Percentiles rank a stretch among this genome's conserved stretches.
Conservation (phyloP, 2,797 vertebrate genomes). For the Smutsia gigantea region DNA sequence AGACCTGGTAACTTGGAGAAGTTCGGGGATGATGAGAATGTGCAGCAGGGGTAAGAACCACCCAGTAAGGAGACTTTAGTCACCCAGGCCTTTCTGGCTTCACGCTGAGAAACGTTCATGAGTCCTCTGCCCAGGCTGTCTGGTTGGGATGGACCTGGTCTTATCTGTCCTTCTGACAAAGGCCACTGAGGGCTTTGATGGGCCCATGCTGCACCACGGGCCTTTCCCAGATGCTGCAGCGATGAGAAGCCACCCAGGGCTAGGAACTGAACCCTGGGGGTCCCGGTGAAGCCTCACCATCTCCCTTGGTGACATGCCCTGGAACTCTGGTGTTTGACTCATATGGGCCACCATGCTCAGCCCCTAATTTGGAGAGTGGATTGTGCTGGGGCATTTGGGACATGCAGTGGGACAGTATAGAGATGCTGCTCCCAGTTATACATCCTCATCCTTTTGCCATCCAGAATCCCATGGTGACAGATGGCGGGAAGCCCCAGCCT, state of each 20-base stretch:
- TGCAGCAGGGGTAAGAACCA: neutral
- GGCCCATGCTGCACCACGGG: neutral
- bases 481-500: slow-evolving; percentile 40
- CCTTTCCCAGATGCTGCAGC: neutral
- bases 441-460: neutral
- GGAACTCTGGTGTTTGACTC: neutral
- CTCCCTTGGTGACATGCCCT: rapidly evolving
- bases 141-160: neutral
- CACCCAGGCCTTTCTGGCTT: neutral
- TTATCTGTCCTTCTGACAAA: neutral
- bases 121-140: neutral
- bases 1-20: slow-evolving; percentile 7
- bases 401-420: rapidly evolving
- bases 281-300: neutral
- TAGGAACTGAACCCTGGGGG: neutral
- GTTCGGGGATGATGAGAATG: neutral
- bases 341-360: neutral
- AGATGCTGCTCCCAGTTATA: neutral
- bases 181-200: neutral
- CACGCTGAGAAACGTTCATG: neutral
- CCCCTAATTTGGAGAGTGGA: neutral
- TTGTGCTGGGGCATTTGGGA: neutral
- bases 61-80: neutral
- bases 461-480: neutral
- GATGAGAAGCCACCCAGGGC: neutral